Percentiles rank a stretch among this genome's conserved stretches.
Conservation (phyloP, 2,888 invertebrate species). For the Augochlorella aurata region DNA sequence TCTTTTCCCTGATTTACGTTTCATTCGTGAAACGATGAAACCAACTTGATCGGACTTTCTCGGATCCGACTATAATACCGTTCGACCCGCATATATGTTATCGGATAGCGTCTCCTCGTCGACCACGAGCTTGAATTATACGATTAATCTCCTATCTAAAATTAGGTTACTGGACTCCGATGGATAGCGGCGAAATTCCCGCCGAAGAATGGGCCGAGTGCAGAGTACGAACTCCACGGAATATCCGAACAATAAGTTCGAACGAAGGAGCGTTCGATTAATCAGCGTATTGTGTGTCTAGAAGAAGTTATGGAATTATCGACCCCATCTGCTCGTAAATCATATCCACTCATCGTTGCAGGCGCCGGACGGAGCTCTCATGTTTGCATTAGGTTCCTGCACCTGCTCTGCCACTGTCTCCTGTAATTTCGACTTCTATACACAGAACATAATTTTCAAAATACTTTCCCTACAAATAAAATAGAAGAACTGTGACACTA, state of each 20-base stretch:
- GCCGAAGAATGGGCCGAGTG: conserved; percentile 27
- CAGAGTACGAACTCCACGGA: conserved; percentile 3
- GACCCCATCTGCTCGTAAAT: conserved; percentile 2
- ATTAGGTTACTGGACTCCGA: conserved; percentile 69
- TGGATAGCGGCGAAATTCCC: conserved; percentile 42
- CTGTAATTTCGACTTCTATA: no score
- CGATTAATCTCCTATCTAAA: conserved; percentile 69
- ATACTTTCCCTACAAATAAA: no score
- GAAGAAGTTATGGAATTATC: conserved; percentile 25
- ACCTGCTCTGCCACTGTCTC: neutral
- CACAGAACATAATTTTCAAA: no score
- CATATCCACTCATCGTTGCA: neutral
- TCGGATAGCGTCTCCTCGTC: conserved; percentile 51
- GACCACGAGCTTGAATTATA: conserved; percentile 61
- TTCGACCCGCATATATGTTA: conserved; percentile 62
- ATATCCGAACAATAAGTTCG: conserved; percentile 19
- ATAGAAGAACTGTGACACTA: no score
- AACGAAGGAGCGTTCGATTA: conserved; percentile 15
- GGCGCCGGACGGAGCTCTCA: neutral
- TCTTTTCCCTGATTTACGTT: conserved; percentile 45
- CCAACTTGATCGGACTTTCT: conserved; percentile 50
- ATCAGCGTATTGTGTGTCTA: conserved; percentile 28
- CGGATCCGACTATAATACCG: conserved; percentile 56
- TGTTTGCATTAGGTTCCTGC: neutral
- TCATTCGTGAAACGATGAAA: conserved; percentile 43